phyloP scores from a whole-genome alignment of 2,888 invertebrate species.

The Cheilosia vulpina region DNA sequence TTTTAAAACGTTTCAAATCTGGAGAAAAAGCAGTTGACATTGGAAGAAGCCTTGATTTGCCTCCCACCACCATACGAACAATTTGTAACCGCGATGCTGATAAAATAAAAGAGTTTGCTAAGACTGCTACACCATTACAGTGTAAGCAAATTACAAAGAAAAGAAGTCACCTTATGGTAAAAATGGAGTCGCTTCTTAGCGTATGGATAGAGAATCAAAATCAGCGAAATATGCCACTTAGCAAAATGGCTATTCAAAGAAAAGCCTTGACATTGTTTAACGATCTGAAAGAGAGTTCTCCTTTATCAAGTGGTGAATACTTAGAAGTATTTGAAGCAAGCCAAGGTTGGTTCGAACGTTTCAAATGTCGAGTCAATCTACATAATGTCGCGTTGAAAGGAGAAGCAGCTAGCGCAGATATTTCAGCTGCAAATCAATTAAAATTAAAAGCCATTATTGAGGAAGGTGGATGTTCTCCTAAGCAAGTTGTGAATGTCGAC shows the following conservation, averaged over 20 bases:
- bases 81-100: background rate
- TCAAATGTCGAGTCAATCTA: too few relatives aligned
- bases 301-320: background rate
- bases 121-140: background rate
- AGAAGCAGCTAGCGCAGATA: too few relatives aligned
- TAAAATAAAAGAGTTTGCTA: background rate
- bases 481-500: too few relatives aligned
- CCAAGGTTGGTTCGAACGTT: too few relatives aligned
- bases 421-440: background rate
- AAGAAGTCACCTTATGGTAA: background rate
- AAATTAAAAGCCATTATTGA: too few relatives aligned
- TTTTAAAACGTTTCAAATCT: constrained; percentile 2
- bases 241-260: too few relatives aligned
- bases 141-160: background rate
- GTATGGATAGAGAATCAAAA: background rate
- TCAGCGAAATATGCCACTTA: background rate
- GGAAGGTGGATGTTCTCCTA: too few relatives aligned
- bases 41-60: background rate
- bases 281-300: background rate
- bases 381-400: too few relatives aligned
- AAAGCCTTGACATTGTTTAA: background rate
- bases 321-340: too few relatives aligned
- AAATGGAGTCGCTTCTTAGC: background rate
- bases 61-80: background rate
- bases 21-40: background rate